A percentile compares a stretch with the other conserved stretches of the same genome.
Evolutionary conservation across 2,797 vertebrate species (phyloP).

Genomic region (Anolis apletophallus): DNA sequence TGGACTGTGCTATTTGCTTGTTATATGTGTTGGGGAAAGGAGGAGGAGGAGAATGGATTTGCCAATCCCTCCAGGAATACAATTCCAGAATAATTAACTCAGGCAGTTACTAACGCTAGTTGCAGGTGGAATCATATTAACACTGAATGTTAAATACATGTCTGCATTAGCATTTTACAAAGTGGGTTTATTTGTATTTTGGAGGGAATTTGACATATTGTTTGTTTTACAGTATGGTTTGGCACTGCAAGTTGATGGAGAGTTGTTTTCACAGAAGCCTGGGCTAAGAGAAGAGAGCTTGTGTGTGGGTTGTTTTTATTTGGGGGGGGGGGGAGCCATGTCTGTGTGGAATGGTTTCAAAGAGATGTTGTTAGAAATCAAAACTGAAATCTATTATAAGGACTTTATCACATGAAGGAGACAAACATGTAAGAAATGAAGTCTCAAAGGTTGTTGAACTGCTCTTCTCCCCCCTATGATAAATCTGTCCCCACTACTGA

Average conservation of each 20-base stretch:
- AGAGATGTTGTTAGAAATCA: background rate
- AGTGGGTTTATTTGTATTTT: conserved; percentile 13
- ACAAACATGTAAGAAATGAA: no score
- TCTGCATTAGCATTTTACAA: conserved; percentile 33
- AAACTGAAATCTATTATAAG: conserved; percentile 15
- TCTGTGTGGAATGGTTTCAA: conserved; percentile 27
- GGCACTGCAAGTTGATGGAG: conserved; percentile 14
- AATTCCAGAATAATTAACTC: conserved; percentile 22
- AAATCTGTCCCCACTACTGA: no score
- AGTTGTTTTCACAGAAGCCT: background rate
- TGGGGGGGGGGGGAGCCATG: accelerated
- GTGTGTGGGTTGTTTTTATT: background rate
- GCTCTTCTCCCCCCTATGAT: no score
- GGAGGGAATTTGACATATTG: background rate
- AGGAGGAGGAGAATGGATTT: conserved; percentile 14
- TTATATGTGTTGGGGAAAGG: background rate
- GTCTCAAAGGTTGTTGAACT: no score
- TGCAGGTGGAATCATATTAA: conserved; percentile 32
- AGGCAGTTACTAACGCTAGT: conserved; percentile 39
- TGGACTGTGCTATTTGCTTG: background rate
- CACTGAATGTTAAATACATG: conserved; percentile 44
- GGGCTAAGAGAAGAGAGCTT: background rate
- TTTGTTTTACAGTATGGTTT: background rate
- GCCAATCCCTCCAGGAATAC: conserved; percentile 28
- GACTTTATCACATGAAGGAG: background rate